These are phyloP conservation scores for Ceyx margarethae DNA, from an alignment of 2,113 vertebrate species.

Conservation along the genomic window DNA sequence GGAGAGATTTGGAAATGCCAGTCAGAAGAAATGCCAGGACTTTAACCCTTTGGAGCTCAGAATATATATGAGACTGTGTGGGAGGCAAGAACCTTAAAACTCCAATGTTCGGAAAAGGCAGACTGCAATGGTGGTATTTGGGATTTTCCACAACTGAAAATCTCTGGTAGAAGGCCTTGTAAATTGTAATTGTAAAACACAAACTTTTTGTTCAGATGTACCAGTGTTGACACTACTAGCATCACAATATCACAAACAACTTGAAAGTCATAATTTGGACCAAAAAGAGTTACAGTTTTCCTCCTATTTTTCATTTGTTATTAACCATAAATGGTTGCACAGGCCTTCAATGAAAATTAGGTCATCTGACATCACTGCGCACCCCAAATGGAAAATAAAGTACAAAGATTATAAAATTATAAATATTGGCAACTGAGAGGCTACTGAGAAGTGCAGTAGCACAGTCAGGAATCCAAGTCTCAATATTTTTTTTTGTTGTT, in stretches of 20 bases:
- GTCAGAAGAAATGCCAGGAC: background rate
- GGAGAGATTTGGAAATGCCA: background rate
- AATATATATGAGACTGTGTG: accelerated
- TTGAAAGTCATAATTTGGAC: background rate
- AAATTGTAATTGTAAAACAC: background rate
- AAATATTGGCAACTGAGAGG: background rate
- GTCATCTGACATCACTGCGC: background rate
- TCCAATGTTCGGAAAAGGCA: background rate
- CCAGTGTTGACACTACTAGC: background rate
- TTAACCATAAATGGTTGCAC: background rate
- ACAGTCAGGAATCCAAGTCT: background rate
- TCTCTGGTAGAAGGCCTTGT: background rate
- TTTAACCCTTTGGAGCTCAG: background rate
- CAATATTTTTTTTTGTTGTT: background rate
- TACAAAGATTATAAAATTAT: background rate
- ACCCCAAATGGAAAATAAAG: background rate
- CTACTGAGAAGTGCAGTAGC: background rate
- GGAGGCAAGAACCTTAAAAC: background rate
- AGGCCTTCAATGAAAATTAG: background rate
- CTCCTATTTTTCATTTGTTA: background rate
- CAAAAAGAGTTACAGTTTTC: accelerated
- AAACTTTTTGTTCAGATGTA: background rate
- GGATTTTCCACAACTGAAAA: background rate
- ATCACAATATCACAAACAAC: background rate
- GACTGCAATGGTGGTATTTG: background rate